Percentiles rank a stretch among this genome's conserved stretches.
phyloP scores from a whole-genome alignment of 2,113 vertebrate species.

The Pleuronectes platessa region DNA sequence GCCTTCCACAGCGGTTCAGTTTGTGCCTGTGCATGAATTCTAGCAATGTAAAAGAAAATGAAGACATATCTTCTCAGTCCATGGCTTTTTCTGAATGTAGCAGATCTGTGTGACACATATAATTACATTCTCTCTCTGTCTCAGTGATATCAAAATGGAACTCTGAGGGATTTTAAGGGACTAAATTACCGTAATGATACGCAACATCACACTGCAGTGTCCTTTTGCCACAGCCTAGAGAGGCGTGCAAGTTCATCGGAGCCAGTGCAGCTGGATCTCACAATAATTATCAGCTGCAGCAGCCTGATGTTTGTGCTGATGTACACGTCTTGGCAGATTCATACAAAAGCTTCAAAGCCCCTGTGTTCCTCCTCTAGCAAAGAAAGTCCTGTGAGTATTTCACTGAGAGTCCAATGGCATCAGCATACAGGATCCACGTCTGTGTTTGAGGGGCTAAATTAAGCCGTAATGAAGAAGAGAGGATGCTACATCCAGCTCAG shows the following conservation, averaged over 20 bases:
- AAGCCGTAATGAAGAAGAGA: constrained; percentile 63
- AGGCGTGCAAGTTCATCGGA: constrained; percentile 23
- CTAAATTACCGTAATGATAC: constrained; percentile 50
- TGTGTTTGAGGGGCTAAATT: constrained; percentile 72
- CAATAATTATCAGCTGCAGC: constrained; percentile 38
- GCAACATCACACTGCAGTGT: constrained; percentile 30
- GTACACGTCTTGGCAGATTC: constrained; percentile 47
- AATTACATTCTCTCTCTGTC: constrained; percentile 20
- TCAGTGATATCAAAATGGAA: constrained; percentile 29
- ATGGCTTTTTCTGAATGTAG: constrained; percentile 21
- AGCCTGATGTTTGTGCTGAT: constrained; percentile 44
- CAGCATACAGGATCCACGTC: constrained; percentile 59
- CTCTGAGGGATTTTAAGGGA: constrained; percentile 24
- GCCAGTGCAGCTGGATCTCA: constrained; percentile 27
- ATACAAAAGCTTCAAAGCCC: constrained; percentile 18
- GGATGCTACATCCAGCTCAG: constrained; percentile 46
- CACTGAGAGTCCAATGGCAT: constrained; percentile 41
- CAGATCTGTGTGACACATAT: constrained; percentile 23
- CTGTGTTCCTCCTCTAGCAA: constrained; percentile 19
- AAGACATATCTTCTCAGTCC: constrained; percentile 23
- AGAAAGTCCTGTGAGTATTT: constrained; percentile 47
- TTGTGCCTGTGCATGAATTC: constrained; percentile 36
- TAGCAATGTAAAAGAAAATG: constrained; percentile 8
- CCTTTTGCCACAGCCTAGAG: constrained; percentile 34
- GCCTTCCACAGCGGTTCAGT: constrained; percentile 10